phyloP scores from a whole-genome alignment of 2,797 vertebrate genomes.

The Helicolenus hilgendorfi region DNA sequence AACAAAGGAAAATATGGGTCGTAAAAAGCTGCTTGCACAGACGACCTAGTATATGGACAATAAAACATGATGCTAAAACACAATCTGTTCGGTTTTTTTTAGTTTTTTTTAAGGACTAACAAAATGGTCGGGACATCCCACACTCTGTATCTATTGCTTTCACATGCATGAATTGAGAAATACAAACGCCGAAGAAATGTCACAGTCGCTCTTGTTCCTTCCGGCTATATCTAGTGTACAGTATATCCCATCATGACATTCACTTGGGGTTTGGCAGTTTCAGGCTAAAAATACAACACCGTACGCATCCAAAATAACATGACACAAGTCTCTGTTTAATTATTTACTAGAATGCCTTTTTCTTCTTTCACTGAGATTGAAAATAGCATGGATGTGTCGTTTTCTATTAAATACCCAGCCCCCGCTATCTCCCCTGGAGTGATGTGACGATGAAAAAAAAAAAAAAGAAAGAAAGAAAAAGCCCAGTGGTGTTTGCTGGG shows the following conservation, averaged over 20 bases:
- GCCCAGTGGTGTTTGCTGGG: slow-evolving; percentile 4
- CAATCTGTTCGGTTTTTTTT: neutral
- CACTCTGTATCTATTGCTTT: neutral
- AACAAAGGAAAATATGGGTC: neutral
- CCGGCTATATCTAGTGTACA: neutral
- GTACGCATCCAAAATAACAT: slow-evolving; percentile 25
- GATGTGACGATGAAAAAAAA: neutral
- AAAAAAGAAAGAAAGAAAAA: neutral
- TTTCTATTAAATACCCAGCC: slow-evolving; percentile 29
- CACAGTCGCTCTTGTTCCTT: neutral
- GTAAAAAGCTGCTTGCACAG: neutral
- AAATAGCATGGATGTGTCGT: slow-evolving; percentile 48
- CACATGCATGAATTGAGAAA: neutral
- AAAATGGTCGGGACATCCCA: neutral
- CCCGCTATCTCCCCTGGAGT: neutral
- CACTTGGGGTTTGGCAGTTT: neutral
- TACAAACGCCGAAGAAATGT: neutral
- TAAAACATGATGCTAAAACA: neutral
- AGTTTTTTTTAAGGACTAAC: too few relatives aligned
- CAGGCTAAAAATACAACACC: neutral
- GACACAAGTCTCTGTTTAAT: slow-evolving; percentile 28
- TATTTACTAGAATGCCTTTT: slow-evolving; percentile 27
- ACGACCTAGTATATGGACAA: neutral
- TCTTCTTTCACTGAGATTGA: slow-evolving; percentile 24
- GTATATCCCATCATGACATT: neutral